These are phyloP conservation scores for Amia ocellicauda DNA, from an alignment of 2,113 vertebrate genomes.

Conservation along the genomic window DNA sequence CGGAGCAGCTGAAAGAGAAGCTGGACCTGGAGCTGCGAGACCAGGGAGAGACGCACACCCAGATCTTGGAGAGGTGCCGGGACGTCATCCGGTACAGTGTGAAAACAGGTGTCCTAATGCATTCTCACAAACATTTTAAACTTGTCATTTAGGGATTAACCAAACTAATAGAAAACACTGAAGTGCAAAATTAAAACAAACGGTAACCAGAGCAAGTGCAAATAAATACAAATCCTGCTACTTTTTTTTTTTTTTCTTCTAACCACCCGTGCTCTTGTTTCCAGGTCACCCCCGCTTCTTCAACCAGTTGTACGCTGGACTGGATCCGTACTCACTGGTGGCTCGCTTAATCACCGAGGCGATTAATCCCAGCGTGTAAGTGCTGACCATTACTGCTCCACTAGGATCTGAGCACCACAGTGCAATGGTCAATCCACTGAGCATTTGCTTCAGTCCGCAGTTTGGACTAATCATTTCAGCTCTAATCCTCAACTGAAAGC, in stretches of 20 bases:
- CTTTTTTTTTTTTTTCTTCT: no score
- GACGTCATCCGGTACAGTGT: constrained; percentile 79
- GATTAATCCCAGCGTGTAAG: constrained; percentile 81
- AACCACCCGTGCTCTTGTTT: constrained; percentile 33
- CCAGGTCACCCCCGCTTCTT: constrained; percentile 81
- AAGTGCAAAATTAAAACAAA: no score
- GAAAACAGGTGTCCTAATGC: constrained; percentile 70
- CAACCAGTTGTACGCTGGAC: constrained; percentile 80
- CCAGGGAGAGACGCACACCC: constrained; percentile 62
- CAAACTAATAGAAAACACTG: no score
- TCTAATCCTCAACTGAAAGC: no score
- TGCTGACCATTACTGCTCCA: constrained; percentile 32
- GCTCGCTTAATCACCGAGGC: constrained; percentile 79
- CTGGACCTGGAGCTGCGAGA: constrained; percentile 78
- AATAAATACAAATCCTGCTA: no score
- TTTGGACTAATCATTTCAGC: no score
- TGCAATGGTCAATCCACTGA: no score
- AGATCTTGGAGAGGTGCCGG: constrained; percentile 68
- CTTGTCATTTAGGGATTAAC: no score
- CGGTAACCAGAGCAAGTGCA: no score
- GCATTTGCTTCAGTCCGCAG: no score
- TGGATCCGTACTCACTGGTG: constrained; percentile 78
- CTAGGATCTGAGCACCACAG: no score
- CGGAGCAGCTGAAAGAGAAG: constrained; percentile 67
- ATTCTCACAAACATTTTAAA: no score